Evolutionary conservation across 2,113 vertebrate genomes (phyloP).

Genomic region (Anas platyrhynchos): DNA sequence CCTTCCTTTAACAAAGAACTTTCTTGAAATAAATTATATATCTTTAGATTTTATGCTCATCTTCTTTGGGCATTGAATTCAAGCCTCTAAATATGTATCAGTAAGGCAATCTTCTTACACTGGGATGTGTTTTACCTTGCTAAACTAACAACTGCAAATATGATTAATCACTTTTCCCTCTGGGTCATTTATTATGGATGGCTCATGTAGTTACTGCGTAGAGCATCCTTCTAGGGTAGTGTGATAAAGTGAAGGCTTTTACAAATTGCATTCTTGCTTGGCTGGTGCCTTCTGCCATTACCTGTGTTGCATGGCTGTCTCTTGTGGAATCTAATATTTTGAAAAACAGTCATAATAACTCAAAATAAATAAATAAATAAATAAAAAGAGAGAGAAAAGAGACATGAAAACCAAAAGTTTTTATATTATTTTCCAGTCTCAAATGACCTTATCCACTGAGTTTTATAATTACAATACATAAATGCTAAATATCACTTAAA

Average conservation of each 20-base stretch:
- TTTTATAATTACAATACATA: not conserved
- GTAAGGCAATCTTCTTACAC: not conserved
- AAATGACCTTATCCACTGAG: not conserved
- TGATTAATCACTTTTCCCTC: constrained; percentile 53
- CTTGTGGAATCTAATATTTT: not conserved
- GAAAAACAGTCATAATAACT: not conserved
- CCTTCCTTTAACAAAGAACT: not conserved
- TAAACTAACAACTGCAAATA: constrained; percentile 47
- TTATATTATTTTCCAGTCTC: not conserved
- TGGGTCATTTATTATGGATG: constrained; percentile 42
- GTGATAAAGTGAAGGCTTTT: constrained; percentile 49
- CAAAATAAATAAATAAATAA: not conserved
- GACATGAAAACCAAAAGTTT: not conserved
- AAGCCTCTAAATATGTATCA: not conserved
- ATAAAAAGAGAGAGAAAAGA: not conserved
- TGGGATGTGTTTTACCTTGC: constrained; percentile 20
- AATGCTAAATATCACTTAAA: not conserved
- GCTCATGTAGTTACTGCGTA: not conserved
- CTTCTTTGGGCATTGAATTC: not conserved
- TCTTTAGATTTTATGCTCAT: not conserved
- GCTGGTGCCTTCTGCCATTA: constrained; percentile 34
- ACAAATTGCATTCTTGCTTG: constrained; percentile 68
- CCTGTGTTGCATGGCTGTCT: not conserved
- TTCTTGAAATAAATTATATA: not conserved
- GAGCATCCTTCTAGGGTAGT: not conserved